Evolutionary conservation across 2,888 invertebrate species (phyloP).

Genomic region (Orthosia incerta): DNA sequence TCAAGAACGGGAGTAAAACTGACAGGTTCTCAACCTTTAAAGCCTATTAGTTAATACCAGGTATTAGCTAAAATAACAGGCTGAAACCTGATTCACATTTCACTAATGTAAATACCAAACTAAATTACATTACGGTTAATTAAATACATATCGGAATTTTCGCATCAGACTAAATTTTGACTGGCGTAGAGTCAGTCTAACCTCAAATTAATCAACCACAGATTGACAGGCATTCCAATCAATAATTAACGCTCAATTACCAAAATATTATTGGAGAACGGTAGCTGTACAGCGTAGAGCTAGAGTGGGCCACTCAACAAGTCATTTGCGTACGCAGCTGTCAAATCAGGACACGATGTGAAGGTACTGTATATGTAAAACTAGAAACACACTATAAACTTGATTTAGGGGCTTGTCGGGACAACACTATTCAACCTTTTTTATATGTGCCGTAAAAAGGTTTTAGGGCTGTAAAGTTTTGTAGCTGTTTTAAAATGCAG

Average conservation of each 20-base stretch:
- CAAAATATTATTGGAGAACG: constrained; percentile 65
- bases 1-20: background rate
- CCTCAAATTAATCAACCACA: constrained; percentile 71
- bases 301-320: constrained; percentile 47
- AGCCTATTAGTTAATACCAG: background rate
- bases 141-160: constrained; percentile 44
- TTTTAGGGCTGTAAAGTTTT: background rate
- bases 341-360: constrained; percentile 29
- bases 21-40: background rate
- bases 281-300: constrained; percentile 6
- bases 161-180: constrained; percentile 47
- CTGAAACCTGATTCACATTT: background rate
- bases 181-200: constrained; percentile 54
- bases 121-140: constrained; percentile 47
- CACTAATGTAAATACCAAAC: constrained; percentile 31
- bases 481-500: background rate
- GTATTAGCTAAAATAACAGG: background rate
- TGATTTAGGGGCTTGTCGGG: background rate
- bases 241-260: constrained; percentile 68
- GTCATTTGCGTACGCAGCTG: constrained; percentile 38
- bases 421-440: constrained; percentile 7
- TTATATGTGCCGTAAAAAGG: background rate
- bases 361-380: background rate
- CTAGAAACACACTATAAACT: constrained; percentile 7
- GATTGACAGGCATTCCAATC: constrained; percentile 70